Conservation (phyloP, 1,140 invertebrate species). For the Hylyphantes graminicola region DNA sequence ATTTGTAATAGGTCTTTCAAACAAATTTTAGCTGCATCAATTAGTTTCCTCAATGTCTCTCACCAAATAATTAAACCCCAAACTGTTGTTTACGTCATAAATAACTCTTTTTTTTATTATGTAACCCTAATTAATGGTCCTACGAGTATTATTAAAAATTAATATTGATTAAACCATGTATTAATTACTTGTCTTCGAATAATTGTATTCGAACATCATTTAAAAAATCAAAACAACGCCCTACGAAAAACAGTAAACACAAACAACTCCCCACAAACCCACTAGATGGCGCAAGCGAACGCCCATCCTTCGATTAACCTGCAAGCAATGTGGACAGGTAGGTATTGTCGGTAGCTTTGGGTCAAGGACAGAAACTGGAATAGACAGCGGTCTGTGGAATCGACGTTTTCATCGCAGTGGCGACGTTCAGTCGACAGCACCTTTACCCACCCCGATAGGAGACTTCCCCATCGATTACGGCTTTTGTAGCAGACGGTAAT, state of each 20-base stretch:
- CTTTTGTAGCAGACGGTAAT: constrained; percentile 1
- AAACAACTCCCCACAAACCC: background rate
- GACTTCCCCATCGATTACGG: constrained; percentile 43
- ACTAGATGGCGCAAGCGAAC: constrained; percentile 10
- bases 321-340: constrained; percentile 38
- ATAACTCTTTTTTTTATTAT: no score
- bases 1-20: no score
- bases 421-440: constrained; percentile 49
- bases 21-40: no score
- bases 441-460: constrained; percentile 33
- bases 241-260: no score
- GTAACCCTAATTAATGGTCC: no score
- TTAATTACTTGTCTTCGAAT: no score
- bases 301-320: background rate
- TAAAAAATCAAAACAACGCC: background rate
- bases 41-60: no score
- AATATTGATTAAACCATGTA: no score
- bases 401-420: constrained; percentile 51
- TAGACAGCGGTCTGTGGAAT: constrained; percentile 52
- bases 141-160: no score
- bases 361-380: constrained; percentile 60
- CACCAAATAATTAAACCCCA: no score
- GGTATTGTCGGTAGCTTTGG: constrained; percentile 31
- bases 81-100: no score
- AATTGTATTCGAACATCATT: no score